Conservation (phyloP, 2,113 vertebrate species). For the Chelonoidis abingdonii region DNA sequence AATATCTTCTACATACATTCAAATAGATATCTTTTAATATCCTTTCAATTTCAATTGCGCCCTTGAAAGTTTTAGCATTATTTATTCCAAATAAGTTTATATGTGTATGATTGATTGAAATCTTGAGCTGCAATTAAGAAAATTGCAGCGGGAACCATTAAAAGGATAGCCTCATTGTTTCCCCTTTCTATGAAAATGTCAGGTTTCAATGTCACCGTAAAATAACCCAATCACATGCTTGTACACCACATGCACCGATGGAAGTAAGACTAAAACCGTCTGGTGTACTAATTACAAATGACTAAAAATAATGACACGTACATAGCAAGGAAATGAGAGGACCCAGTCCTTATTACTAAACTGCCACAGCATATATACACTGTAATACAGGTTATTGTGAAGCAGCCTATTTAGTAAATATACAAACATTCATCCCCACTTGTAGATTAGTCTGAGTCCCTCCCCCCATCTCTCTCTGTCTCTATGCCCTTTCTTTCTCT, state of each 20-base stretch:
- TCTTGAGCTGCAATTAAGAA: conserved; percentile 66
- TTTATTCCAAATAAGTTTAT: conserved; percentile 69
- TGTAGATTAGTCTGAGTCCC: conserved; percentile 47
- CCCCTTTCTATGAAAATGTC: conserved; percentile 54
- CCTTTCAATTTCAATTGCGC: neutral
- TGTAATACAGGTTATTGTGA: neutral
- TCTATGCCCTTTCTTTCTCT: conserved; percentile 85
- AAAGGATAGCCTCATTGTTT: conserved; percentile 47
- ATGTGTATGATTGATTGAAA: conserved; percentile 63
- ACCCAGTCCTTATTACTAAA: conserved; percentile 24
- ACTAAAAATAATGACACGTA: conserved; percentile 45
- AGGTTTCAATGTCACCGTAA: conserved; percentile 56
- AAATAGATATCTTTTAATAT: conserved; percentile 16
- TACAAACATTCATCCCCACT: conserved; percentile 58
- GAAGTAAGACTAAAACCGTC: conserved; percentile 37
- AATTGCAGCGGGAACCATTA: conserved; percentile 44
- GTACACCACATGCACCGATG: neutral
- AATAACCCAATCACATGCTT: conserved; percentile 64
- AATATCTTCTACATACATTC: conserved; percentile 5
- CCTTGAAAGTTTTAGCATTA: conserved; percentile 51
- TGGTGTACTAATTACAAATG: conserved; percentile 69
- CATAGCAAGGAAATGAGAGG: conserved; percentile 51
- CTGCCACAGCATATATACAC: neutral
- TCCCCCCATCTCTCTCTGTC: conserved; percentile 51
- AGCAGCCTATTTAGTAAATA: conserved; percentile 43